Conservation (phyloP, 2,113 vertebrate species). For the Anoura caudifer region DNA sequence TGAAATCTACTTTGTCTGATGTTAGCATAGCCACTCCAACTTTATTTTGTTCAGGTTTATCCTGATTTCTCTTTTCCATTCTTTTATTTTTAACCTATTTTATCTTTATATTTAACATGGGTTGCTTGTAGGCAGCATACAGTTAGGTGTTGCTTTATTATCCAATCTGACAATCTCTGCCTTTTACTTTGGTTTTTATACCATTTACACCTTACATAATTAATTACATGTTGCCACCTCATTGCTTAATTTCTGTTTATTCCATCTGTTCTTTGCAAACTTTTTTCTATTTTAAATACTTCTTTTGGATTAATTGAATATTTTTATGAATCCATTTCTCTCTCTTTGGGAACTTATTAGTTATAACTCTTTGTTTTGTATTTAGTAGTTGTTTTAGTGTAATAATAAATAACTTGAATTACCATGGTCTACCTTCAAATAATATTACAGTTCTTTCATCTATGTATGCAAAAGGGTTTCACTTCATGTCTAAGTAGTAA, state of each 20-base stretch:
- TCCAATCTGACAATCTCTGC: not conserved
- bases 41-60: not conserved
- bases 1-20: not conserved
- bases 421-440: not conserved
- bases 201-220: not conserved
- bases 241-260: not conserved
- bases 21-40: not conserved
- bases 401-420: not conserved
- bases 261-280: not conserved
- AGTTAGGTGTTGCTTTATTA: not conserved
- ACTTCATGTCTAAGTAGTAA: not conserved
- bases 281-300: not conserved
- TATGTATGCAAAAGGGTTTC: not conserved
- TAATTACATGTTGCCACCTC: too few relatives aligned
- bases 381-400: not conserved
- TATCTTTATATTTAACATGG: not conserved
- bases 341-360: not conserved
- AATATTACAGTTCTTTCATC: not conserved
- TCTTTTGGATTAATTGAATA: not conserved
- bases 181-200: not conserved
- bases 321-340: not conserved
- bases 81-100: not conserved
- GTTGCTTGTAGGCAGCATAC: not conserved
- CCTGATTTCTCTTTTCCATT: not conserved
- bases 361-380: not conserved